These are phyloP conservation scores for Channa striata DNA, from an alignment of 2,797 vertebrate species.

Conservation along the genomic window DNA sequence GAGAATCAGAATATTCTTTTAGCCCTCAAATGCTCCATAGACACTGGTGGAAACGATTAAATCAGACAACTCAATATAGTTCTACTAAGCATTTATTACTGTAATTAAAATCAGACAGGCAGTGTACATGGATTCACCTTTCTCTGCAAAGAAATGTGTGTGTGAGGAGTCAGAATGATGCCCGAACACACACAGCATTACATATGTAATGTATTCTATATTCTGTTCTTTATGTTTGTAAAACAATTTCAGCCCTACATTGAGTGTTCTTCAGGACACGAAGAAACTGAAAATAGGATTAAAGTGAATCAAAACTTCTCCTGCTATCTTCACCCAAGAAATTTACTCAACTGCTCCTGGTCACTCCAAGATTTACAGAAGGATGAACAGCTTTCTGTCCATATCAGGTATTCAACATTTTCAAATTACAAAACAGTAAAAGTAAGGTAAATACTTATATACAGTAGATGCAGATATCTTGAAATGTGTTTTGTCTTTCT, in stretches of 20 bases:
- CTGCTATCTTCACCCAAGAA: constrained; percentile 57
- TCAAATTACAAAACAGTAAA: background rate
- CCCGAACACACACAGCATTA: too few relatives aligned
- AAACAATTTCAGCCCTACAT: background rate
- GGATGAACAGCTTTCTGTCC: constrained; percentile 24
- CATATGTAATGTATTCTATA: background rate
- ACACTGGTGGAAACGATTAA: too few relatives aligned
- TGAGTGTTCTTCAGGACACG: accelerated
- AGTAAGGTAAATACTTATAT: background rate
- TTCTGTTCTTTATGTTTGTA: background rate
- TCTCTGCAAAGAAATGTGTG: too few relatives aligned
- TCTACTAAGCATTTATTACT: too few relatives aligned
- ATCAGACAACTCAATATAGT: too few relatives aligned
- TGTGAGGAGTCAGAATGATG: too few relatives aligned
- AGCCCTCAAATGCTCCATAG: background rate
- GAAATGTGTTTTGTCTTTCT: background rate
- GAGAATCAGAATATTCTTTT: constrained; percentile 12
- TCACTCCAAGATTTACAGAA: constrained; percentile 7
- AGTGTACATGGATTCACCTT: too few relatives aligned
- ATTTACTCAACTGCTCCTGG: constrained; percentile 72
- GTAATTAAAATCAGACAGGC: too few relatives aligned
- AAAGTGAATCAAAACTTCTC: accelerated
- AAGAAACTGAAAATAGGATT: accelerated
- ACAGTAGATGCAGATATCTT: background rate
- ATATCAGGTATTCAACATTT: constrained; percentile 49